A percentile compares a stretch with the other conserved stretches of the same genome.
Evolutionary conservation across 1,140 invertebrate genomes (phyloP).

Genomic region (Aphelinus atriplicis): DNA sequence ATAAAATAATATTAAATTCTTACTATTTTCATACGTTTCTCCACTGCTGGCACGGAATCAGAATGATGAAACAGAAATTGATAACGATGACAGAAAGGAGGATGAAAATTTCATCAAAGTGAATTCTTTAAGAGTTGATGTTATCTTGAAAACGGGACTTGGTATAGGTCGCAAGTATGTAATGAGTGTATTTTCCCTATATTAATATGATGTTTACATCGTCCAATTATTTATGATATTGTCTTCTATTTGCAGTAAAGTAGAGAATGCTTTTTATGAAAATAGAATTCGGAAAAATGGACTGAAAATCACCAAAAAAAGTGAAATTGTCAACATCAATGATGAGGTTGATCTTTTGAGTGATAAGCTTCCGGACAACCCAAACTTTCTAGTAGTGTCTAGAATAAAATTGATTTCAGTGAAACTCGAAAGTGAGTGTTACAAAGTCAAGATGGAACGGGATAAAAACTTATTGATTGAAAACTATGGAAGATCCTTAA

Average conservation of each 20-base stretch:
- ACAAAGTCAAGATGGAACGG: background rate
- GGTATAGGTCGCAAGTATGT: slow-evolving; percentile 11
- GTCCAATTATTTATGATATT: background rate
- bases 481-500: background rate
- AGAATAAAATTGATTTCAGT: background rate
- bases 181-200: background rate
- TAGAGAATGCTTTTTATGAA: slow-evolving; percentile 7
- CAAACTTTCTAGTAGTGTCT: background rate
- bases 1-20: too few relatives aligned
- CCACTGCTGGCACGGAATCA: background rate
- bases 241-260: slow-evolving; percentile 2
- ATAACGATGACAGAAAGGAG: background rate
- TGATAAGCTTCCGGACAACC: background rate
- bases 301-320: background rate
- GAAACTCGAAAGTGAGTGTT: background rate
- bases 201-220: background rate
- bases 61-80: background rate
- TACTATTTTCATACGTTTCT: too few relatives aligned
- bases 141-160: slow-evolving; percentile 5
- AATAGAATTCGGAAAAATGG: slow-evolving; percentile 14
- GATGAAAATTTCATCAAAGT: background rate
- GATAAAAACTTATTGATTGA: slow-evolving; percentile 22
- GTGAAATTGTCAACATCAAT: background rate
- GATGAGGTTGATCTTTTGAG: slow-evolving; percentile 13
- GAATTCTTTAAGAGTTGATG: slow-evolving; percentile 11